Evolutionary conservation across 2,113 vertebrate species (phyloP), one percentile per base, ranked within the genome.

Genomic region (Chascanopsetta lugubris): DNA sequence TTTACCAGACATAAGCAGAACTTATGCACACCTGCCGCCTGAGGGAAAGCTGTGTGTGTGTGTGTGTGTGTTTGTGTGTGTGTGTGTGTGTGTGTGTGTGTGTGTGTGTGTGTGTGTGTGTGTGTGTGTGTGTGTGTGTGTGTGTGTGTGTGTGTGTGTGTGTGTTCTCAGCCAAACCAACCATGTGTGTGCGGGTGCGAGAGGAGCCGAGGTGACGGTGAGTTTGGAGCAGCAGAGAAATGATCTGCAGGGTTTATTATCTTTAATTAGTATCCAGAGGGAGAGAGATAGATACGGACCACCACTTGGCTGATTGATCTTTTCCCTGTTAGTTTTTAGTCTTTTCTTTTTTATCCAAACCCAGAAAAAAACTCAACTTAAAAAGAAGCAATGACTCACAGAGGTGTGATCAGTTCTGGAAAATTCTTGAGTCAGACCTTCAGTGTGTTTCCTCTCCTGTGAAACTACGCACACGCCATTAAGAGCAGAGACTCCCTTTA

Each of bases 241-340:
- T 87, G 84, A 88, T 81, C 79, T 30, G 25, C 26, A 15, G 22
- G 57, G 88, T 91, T 91, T 91, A 90, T 91, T 91, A 79, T 91
- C 85, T 91, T 91, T 79, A 90, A 91, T 91, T 90, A 89, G 77
- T 75, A 83, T 75, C 62, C 75, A 73, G 46, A 61, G 77, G 46
- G 85, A 75, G 64, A 77, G 51, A 72, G 83, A 79, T 48, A 88
- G 87, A 87, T 86, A 89, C 85, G 77, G 73, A 76, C 67, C 79
- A 78, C 61, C 82, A 77, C 68, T 75, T 50, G 20, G 48, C 77
- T 88, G 85, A 87, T 75, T 77, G 82, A 87, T 86, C 62, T 75
- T 36, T 27, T 65, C 61, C 66, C 38, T 77, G 61, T 58, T 80
- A n/a, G n/a, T n/a, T n/a, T n/a, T n/a, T n/a, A n/a, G n/a, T n/a